phyloP scores from a whole-genome alignment of 2,888 invertebrate genomes.

The Arenicola marina region DNA sequence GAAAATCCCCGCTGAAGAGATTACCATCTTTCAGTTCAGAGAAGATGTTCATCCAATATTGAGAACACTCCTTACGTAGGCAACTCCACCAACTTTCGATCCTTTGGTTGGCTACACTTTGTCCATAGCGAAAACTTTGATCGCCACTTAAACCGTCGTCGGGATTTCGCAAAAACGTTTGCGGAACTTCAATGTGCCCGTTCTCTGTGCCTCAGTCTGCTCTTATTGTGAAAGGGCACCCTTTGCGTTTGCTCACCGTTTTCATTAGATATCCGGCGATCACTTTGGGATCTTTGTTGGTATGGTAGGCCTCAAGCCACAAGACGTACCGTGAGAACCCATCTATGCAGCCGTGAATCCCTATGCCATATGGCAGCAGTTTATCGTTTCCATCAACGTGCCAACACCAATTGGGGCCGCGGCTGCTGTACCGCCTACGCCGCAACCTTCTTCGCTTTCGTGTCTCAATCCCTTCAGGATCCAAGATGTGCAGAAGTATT shows the following conservation, averaged over 20 bases:
- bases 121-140: not conserved
- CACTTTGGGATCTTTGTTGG: not conserved
- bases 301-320: not conserved
- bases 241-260: not conserved
- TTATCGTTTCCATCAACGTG: constrained; percentile 1
- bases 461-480: not conserved
- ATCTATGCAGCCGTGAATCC: not conserved
- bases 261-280: not conserved
- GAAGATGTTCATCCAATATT: not conserved
- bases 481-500: not conserved
- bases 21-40: not conserved
- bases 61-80: not conserved
- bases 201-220: not conserved
- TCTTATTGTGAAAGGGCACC: not conserved
- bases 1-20: too few relatives aligned
- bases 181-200: not conserved
- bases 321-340: not conserved
- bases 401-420: not conserved
- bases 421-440: not conserved
- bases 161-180: not conserved
- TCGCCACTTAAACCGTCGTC: not conserved
- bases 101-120: not conserved
- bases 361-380: not conserved
- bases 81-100: constrained; percentile 2
- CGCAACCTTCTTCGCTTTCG: not conserved